phyloP scores from a whole-genome alignment of 1,140 invertebrate genomes.

The Dendroctonus ponderosae region DNA sequence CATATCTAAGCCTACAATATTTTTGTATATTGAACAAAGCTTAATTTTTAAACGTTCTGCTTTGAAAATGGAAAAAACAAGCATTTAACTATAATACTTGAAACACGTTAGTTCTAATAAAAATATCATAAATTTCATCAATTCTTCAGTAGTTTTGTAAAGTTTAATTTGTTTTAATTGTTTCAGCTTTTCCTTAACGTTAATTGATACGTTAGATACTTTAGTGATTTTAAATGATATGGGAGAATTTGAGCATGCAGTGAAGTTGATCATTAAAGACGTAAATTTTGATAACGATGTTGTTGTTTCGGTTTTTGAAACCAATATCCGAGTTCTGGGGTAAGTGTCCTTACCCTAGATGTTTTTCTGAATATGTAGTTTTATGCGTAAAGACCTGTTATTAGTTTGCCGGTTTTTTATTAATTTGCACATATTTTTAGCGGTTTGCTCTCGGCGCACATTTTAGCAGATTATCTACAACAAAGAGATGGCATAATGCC shows the following conservation, averaged over 20 bases:
- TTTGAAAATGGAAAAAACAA: too few relatives aligned
- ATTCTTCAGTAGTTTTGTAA: too few relatives aligned
- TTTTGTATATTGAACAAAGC: too few relatives aligned
- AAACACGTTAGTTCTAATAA: too few relatives aligned
- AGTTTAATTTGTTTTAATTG: constrained; percentile 15
- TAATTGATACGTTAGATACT: constrained; percentile 94
- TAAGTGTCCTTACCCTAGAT: constrained; percentile 53
- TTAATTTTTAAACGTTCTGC: too few relatives aligned
- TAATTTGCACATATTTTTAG: constrained; percentile 52
- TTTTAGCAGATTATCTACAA: constrained; percentile 81
- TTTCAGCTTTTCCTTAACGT: constrained; percentile 92
- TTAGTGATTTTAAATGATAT: constrained; percentile 89
- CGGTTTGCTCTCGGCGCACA: constrained; percentile 89
- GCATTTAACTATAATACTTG: too few relatives aligned
- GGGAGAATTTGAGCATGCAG: constrained; percentile 90
- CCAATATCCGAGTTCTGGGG: constrained; percentile 95
- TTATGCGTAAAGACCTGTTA: not conserved
- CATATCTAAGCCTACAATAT: too few relatives aligned
- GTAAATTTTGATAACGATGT: constrained; percentile 93
- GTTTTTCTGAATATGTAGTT: too few relatives aligned
- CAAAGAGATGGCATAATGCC: constrained; percentile 70
- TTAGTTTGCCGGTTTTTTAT: not conserved
- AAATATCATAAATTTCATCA: too few relatives aligned
- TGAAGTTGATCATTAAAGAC: constrained; percentile 80
- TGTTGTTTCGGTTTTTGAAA: constrained; percentile 97